phyloP scores from a whole-genome alignment of 2,797 vertebrate genomes.

The Strix occidentalis region DNA sequence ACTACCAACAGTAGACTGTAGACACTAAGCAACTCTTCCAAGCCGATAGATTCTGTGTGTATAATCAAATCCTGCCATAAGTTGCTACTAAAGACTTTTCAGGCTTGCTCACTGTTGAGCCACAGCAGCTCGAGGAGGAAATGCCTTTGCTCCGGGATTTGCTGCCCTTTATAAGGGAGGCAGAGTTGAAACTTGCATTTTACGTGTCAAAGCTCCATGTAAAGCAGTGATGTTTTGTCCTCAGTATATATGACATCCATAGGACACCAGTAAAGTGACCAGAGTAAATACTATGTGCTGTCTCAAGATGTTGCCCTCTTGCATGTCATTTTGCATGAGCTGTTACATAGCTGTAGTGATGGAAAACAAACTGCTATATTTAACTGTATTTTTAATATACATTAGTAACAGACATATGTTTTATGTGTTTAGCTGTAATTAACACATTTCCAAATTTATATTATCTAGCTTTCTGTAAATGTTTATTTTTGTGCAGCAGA shows the following conservation, averaged over 20 bases:
- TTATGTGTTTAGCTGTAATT: slow-evolving; percentile 26
- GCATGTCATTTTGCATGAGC: background rate
- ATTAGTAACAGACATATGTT: slow-evolving; percentile 4
- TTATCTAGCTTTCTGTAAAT: background rate
- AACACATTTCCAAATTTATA: background rate
- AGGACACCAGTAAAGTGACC: background rate
- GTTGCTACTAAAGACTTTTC: background rate
- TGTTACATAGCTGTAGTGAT: background rate
- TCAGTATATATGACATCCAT: background rate
- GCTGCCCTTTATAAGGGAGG: background rate
- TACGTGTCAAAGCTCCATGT: background rate
- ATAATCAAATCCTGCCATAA: background rate
- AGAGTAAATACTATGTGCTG: background rate
- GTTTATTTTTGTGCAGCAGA: slow-evolving; percentile 2
- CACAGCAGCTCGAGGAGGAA: background rate
- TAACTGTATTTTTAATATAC: slow-evolving; percentile 4
- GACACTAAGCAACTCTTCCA: background rate
- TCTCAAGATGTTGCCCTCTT: background rate
- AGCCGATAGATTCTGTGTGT: background rate
- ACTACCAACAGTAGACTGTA: background rate
- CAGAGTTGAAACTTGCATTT: background rate
- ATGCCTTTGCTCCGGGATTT: background rate
- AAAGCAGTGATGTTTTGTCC: background rate
- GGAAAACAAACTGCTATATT: slow-evolving; percentile 22
- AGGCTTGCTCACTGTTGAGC: background rate